Percentiles rank a stretch among this genome's conserved stretches.
Evolutionary conservation across 2,113 vertebrate species (phyloP).

Genomic region (Indicator maculatus): DNA sequence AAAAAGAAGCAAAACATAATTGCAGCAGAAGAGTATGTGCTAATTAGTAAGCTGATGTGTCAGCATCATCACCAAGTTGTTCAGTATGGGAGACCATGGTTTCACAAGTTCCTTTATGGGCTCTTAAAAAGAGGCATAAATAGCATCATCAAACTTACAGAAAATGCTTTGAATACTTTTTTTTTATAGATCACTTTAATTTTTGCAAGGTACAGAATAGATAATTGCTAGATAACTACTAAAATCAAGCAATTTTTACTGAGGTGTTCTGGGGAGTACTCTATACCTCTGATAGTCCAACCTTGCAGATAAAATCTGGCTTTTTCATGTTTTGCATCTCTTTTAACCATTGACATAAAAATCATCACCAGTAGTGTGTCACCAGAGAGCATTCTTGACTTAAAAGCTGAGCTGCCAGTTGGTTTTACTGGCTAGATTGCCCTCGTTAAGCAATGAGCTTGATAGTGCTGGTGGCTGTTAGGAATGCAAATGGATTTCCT

Average conservation of each 20-base stretch:
- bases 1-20: neutral
- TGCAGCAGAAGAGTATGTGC: neutral
- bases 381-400: slow-evolving; percentile 27
- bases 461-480: neutral
- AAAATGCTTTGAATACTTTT: slow-evolving; percentile 33
- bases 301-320: neutral
- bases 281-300: neutral
- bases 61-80: slow-evolving; percentile 28
- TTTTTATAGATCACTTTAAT: slow-evolving; percentile 47
- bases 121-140: slow-evolving; percentile 47
- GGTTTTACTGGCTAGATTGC: slow-evolving; percentile 26
- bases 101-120: slow-evolving; percentile 51
- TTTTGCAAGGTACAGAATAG: slow-evolving; percentile 41
- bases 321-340: neutral
- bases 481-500: neutral
- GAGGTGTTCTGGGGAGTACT: neutral
- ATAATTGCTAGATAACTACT: slow-evolving; percentile 11
- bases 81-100: neutral
- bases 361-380: neutral
- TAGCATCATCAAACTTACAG: slow-evolving; percentile 6
- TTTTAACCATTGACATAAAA: neutral
- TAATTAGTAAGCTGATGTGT: slow-evolving; percentile 57
- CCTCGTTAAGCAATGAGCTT: slow-evolving; percentile 15
- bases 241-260: neutral
- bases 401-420: neutral